A percentile compares a stretch with the other conserved stretches of the same genome.
phyloP scores from a whole-genome alignment of 2,797 vertebrate species.

The Tokudaia muenninki region DNA sequence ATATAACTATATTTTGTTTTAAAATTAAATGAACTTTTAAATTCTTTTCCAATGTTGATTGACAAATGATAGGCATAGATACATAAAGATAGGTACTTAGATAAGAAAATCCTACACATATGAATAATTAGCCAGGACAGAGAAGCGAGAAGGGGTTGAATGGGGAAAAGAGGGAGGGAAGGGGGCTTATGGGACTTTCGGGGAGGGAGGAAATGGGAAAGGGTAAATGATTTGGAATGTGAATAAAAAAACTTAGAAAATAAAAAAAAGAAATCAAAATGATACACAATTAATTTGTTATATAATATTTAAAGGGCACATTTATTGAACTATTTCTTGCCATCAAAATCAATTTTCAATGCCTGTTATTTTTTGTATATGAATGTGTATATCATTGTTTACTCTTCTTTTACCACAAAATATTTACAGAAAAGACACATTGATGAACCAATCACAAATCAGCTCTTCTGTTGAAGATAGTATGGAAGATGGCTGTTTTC shows the following conservation, averaged over 20 bases:
- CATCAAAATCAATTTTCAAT: neutral
- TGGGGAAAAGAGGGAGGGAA: no score
- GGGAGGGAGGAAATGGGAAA: no score
- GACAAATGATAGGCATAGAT: neutral
- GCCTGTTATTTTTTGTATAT: no score
- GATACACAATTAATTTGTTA: neutral
- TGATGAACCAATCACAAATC: neutral
- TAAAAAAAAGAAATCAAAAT: neutral
- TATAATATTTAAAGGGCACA: neutral
- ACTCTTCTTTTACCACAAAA: neutral
- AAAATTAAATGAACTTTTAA: neutral
- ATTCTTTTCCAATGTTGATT: neutral
- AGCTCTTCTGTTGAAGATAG: neutral
- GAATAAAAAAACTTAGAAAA: no score
- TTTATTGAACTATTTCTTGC: neutral
- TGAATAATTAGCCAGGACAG: neutral
- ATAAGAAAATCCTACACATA: neutral
- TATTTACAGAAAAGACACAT: neutral
- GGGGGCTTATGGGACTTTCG: no score
- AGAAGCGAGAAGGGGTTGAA: no score
- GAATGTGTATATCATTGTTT: neutral
- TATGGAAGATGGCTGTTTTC: fast-evolving
- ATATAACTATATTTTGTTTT: neutral
- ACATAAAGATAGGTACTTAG: neutral
- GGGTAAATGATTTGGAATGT: no score